A percentile compares a stretch with the other conserved stretches of the same genome.
These are phyloP conservation scores for Liodrosophila aerea DNA, from an alignment of 2,888 invertebrate genomes.

Conservation along the genomic window DNA sequence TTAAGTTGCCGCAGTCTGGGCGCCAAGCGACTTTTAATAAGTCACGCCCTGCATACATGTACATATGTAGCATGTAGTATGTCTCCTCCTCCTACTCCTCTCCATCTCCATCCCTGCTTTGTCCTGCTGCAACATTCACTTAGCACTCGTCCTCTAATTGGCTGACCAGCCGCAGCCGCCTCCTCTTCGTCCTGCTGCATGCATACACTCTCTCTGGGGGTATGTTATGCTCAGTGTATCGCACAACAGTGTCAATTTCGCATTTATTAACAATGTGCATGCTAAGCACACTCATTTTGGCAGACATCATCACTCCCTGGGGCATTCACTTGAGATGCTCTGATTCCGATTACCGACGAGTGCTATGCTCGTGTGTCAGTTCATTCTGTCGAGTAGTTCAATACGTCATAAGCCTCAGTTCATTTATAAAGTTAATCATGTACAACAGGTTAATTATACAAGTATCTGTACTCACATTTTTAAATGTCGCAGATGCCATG, in stretches of 20 bases:
- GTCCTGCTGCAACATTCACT: slow-evolving; percentile 13
- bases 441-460: too few relatives aligned
- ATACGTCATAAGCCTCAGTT: too few relatives aligned
- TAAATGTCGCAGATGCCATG: too few relatives aligned
- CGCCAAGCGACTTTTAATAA: slow-evolving; percentile 40
- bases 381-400: too few relatives aligned
- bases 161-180: slow-evolving; percentile 21
- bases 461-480: too few relatives aligned
- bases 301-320: slow-evolving; percentile 12
- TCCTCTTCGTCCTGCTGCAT: neutral
- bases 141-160: slow-evolving; percentile 37
- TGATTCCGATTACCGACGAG: too few relatives aligned
- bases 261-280: slow-evolving; percentile 17
- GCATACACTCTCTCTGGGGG: neutral
- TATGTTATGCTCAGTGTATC: neutral
- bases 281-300: slow-evolving; percentile 3
- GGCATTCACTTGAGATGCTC: slow-evolving; percentile 11
- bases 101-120: neutral
- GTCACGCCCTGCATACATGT: slow-evolving; percentile 16
- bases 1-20: slow-evolving; percentile 44
- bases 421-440: too few relatives aligned
- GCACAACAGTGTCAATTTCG: slow-evolving; percentile 11
- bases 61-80: slow-evolving; percentile 11
- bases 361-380: too few relatives aligned
- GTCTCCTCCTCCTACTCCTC: neutral